Base-by-base conservation (phyloP, 2,888 invertebrate genomes). In the Helleia helle region DNA sequence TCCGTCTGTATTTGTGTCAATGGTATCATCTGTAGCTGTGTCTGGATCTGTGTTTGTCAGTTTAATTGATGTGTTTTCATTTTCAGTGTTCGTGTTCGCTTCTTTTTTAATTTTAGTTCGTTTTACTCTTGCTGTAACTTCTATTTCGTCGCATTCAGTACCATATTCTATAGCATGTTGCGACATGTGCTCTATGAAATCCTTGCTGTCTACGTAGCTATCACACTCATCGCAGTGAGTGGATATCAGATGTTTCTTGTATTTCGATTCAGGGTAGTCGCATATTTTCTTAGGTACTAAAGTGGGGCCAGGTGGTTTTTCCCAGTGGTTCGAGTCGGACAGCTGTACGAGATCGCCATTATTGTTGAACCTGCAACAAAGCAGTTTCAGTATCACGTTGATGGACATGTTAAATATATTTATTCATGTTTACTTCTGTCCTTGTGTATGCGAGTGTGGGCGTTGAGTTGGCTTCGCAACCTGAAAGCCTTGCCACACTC, bases 401-500 rank as follows among this genome's bases (percentile, higher is more conserved):
- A 6, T 22, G 22, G 4, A 22, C 1, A 22, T 7, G 3, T 15
- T n/a, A 15, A 15, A 4, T 2, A 22, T 22, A 7, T 8, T 5
- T 2, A 22, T 22, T 5, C 8, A 22, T 6, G 5, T 22, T 7
- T 22, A 8, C 3, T 11, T 4, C 12, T 2, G 6, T 24, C n/a
- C 8, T 37, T 17, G 48, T 67, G 71, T 8, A 51, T 47, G 22
- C 56, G 52, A 5, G 43, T 39, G 51, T 71, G 74, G 1, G 51
- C 42, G 12, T 53, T 53, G 30, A 74, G 67, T 51, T 74, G 76
- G n/a, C 49, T 50, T 52, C 71, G 61, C 44, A 75, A 52, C 1
- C 88, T 67, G 56, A 89, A 89, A 17, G 76, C 64, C 43, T 69
- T 74, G 4, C 72, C 75, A 59, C 90, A 90, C 8, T 60, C 47